phyloP scores from a whole-genome alignment of 53 echinoderm and acorn worm genomes.

The Mesocentrotus franciscanus region DNA sequence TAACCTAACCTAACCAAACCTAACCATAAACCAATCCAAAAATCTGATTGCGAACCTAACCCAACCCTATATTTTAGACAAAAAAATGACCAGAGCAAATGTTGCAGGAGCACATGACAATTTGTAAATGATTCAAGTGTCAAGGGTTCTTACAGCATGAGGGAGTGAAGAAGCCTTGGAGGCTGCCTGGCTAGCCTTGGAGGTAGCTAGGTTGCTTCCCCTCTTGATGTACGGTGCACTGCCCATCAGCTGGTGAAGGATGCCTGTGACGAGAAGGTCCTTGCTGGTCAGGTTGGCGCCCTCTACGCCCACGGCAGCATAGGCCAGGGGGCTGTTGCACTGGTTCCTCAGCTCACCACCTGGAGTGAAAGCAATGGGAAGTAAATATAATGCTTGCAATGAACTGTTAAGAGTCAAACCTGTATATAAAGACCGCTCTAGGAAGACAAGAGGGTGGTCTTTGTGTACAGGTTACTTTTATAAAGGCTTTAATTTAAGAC shows the following conservation, averaged over 20 bases:
- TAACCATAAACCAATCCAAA: no score
- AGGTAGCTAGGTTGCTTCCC: conserved; percentile 83
- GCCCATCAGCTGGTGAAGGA: conserved; percentile 90
- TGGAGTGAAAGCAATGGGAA: conserved; percentile 19
- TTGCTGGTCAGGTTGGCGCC: conserved; percentile 77
- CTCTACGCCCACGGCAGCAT: conserved; percentile 86
- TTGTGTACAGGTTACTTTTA: no score
- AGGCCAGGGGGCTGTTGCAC: conserved; percentile 71
- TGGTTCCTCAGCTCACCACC: conserved; percentile 85
- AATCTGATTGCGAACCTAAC: no score
- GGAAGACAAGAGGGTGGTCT: no score
- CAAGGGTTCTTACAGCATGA: conserved; percentile 75
- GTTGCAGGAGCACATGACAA: no score
- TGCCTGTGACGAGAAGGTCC: conserved; percentile 80
- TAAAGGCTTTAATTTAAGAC: no score
- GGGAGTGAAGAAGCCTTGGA: conserved; percentile 82
- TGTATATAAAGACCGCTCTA: no score
- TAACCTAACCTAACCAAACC: no score
- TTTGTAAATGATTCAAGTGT: neutral
- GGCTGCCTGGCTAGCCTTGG: conserved; percentile 83
- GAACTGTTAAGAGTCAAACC: neutral
- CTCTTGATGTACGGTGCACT: conserved; percentile 87
- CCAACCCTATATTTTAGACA: no score
- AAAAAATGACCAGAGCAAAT: no score
- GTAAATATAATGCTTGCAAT: neutral